Evolutionary conservation across 2,797 vertebrate species (phyloP).

Genomic region (Monodelphis domestica): DNA sequence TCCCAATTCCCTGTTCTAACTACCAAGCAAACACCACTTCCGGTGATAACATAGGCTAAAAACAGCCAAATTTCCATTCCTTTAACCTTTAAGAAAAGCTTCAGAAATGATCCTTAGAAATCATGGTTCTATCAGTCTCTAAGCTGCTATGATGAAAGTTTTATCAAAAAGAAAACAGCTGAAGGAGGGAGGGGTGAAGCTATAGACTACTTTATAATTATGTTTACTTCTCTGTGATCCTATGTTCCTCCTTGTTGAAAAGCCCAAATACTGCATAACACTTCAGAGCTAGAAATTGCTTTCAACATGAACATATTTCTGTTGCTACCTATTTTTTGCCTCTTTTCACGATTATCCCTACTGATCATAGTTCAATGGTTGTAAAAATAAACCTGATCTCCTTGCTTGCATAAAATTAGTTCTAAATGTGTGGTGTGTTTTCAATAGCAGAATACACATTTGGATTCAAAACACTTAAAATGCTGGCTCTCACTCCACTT

Average conservation of each 20-base stretch:
- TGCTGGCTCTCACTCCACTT: slow-evolving; percentile 71
- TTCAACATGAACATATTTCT: slow-evolving; percentile 62
- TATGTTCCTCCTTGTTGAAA: slow-evolving; percentile 58
- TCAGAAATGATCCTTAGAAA: not conserved
- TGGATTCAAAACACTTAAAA: slow-evolving; percentile 81
- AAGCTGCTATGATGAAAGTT: not conserved
- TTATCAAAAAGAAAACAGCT: not conserved
- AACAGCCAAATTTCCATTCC: not conserved
- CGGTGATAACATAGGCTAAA: not conserved
- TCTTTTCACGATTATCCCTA: slow-evolving; percentile 78
- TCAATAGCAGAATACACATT: slow-evolving; percentile 74
- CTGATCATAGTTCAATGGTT: slow-evolving; percentile 78
- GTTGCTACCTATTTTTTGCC: slow-evolving; percentile 50
- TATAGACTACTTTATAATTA: slow-evolving; percentile 32
- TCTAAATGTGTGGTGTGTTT: slow-evolving; percentile 81
- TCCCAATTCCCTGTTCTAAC: not conserved
- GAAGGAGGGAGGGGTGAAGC: not conserved
- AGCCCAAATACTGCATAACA: slow-evolving; percentile 43
- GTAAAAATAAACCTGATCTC: slow-evolving; percentile 81
- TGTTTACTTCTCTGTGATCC: slow-evolving; percentile 49
- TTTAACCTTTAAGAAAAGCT: not conserved
- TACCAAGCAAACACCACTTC: not conserved
- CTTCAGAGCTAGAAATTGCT: slow-evolving; percentile 66
- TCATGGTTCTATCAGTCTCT: not conserved
- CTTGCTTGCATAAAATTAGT: slow-evolving; percentile 81